A percentile compares a stretch with the other conserved stretches of the same genome.
phyloP scores from a whole-genome alignment of 2,113 vertebrate species.

The Albula glossodonta region DNA sequence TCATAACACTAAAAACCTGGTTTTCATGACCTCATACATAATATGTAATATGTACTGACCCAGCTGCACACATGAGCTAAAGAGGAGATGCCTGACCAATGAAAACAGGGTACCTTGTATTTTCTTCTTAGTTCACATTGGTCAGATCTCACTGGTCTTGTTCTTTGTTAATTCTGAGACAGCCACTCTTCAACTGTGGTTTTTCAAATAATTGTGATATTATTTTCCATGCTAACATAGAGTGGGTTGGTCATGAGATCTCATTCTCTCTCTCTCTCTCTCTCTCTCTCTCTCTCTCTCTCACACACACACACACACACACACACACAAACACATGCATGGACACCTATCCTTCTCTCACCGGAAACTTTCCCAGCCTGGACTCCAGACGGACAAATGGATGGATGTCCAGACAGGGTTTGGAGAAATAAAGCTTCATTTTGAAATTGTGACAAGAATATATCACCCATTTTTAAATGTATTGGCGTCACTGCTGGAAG shows the following conservation, averaged over 20 bases:
- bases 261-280: too few species aligned
- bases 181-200: too few species aligned
- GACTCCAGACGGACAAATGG: neutral
- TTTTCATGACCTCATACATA: neutral
- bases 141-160: too few species aligned
- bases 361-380: neutral
- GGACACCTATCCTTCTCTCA: too few species aligned
- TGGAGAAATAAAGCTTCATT: conserved; percentile 18
- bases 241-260: too few species aligned
- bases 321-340: neutral
- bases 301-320: conserved; percentile 1
- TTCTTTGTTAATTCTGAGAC: too few species aligned
- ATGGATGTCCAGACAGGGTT: conserved; percentile 3
- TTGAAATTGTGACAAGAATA: neutral
- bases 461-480: too few species aligned
- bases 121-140: neutral
- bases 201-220: too few species aligned
- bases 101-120: neutral
- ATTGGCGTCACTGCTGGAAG: neutral
- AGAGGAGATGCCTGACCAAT: neutral
- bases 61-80: neutral
- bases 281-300: neutral
- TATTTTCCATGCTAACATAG: too few species aligned
- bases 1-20: too few species aligned
- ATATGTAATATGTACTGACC: neutral